Conservation (phyloP, 2,113 vertebrate genomes). For the Diphyllodes magnificus region DNA sequence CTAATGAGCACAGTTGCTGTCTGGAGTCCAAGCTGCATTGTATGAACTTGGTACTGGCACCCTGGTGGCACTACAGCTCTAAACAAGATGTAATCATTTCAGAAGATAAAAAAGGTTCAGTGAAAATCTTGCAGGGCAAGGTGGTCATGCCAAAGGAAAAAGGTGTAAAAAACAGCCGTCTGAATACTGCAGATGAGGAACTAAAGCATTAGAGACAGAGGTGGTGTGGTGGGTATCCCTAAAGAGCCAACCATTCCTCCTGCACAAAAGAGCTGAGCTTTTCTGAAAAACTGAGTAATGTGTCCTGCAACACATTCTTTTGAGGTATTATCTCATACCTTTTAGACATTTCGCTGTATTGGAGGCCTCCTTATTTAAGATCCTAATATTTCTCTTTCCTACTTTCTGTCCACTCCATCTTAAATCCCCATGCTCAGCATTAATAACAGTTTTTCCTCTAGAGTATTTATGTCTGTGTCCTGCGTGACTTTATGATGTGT, state of each 20-base stretch:
- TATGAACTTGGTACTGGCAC: not conserved
- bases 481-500: too few species aligned
- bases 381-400: not conserved
- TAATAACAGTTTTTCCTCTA: not conserved
- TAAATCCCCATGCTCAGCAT: not conserved
- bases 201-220: not conserved
- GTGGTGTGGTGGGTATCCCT: not conserved
- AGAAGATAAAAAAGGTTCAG: not conserved
- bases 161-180: not conserved
- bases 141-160: not conserved
- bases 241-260: not conserved
- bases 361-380: not conserved
- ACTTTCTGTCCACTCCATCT: not conserved
- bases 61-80: fast-evolving
- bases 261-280: not conserved
- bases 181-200: not conserved
- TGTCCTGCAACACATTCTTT: not conserved
- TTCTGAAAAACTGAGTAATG: not conserved
- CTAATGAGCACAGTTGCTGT: not conserved
- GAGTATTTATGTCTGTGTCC: not conserved
- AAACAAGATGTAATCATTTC: not conserved
- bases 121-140: not conserved
- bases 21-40: not conserved
- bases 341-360: not conserved
- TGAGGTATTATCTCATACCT: not conserved